These are phyloP conservation scores for Nyctalus aviator DNA, from an alignment of 2,797 vertebrate species.

Conservation along the genomic window DNA sequence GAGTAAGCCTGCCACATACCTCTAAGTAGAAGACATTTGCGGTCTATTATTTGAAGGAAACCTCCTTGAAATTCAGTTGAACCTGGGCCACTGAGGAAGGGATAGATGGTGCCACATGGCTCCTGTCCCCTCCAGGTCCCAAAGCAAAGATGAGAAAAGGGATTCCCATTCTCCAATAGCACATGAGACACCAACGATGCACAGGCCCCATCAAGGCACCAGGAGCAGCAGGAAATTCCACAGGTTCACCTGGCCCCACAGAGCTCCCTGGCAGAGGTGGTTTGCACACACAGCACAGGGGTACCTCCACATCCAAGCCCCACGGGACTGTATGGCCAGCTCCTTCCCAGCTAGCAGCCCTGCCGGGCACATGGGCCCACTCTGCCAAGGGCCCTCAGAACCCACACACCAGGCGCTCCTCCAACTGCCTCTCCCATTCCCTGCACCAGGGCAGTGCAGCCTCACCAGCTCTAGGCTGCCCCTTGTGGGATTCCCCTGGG, in stretches of 20 bases:
- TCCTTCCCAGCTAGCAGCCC: background rate
- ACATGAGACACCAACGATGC: background rate
- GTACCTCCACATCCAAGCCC: too few species aligned
- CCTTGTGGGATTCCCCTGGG: background rate
- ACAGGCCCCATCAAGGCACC: background rate
- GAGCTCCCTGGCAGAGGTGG: background rate
- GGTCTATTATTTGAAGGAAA: background rate
- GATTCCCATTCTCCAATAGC: too few species aligned
- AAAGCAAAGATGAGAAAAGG: background rate
- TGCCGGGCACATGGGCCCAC: background rate
- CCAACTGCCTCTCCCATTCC: background rate
- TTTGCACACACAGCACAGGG: background rate
- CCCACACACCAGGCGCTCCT: background rate
- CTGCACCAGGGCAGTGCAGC: too few species aligned
- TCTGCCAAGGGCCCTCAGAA: background rate
- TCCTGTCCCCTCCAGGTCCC: background rate
- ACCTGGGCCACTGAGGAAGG: background rate
- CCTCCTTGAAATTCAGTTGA: background rate
- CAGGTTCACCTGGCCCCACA: background rate
- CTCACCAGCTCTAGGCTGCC: background rate
- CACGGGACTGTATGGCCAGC: fast-evolving
- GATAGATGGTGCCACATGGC: fast-evolving
- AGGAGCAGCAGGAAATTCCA: background rate
- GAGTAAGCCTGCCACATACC: fast-evolving
- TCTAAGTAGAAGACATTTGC: too few species aligned